phyloP scores from a whole-genome alignment of 2,888 invertebrate species.

The Stictocephala bisonia region DNA sequence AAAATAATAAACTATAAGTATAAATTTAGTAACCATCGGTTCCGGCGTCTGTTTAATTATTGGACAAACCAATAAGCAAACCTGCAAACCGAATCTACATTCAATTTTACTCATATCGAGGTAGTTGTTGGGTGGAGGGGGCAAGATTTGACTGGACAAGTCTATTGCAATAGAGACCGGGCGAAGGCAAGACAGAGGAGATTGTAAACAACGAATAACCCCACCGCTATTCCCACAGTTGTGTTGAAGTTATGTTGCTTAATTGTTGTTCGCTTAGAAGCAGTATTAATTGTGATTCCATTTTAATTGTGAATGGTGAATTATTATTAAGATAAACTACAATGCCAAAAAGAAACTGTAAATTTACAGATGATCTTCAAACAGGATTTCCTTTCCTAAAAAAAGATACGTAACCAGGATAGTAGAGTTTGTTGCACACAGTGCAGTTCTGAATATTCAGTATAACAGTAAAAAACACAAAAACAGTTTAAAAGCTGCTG shows the following conservation, averaged over 20 bases:
- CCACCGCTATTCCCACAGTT: no score
- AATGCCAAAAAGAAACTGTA: conserved; percentile 22
- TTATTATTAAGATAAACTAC: not conserved
- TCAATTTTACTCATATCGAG: no score
- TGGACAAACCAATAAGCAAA: no score
- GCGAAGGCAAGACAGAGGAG: no score
- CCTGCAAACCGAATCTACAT: not conserved
- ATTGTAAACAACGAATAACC: no score
- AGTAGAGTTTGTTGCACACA: conserved; percentile 20
- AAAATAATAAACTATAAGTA: no score
- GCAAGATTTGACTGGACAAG: no score
- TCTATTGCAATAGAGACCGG: no score
- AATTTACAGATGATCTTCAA: conserved; percentile 8
- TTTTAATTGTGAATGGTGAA: not conserved
- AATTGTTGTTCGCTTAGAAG: no score
- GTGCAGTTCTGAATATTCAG: conserved; percentile 22
- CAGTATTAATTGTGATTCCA: not conserved
- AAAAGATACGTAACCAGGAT: not conserved
- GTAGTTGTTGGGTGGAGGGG: no score
- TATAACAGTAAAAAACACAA: conserved; percentile 23
- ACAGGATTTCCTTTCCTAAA: conserved; percentile 4
- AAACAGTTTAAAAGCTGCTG: conserved; percentile 22
- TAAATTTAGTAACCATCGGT: no score
- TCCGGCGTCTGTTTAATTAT: no score
- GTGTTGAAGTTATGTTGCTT: not conserved